A percentile compares a stretch with the other conserved stretches of the same genome.
Evolutionary conservation across 2,113 vertebrate genomes (phyloP).

Genomic region (Crocuta crocuta): DNA sequence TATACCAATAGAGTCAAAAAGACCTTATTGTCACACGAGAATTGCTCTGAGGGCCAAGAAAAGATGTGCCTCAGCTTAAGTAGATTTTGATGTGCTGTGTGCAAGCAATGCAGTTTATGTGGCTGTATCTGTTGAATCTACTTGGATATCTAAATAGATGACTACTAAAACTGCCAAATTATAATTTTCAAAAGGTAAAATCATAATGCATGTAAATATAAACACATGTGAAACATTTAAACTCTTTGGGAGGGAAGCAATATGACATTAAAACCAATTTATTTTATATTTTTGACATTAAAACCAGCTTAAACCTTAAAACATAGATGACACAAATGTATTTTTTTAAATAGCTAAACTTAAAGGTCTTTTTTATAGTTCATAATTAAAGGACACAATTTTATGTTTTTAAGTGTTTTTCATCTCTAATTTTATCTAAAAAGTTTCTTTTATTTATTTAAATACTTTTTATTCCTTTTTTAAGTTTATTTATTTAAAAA

Average conservation of each 20-base stretch:
- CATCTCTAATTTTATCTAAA: neutral
- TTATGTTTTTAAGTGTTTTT: neutral
- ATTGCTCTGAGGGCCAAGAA: neutral
- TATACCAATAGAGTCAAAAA: neutral
- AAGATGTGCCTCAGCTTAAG: neutral
- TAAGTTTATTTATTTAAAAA: too few relatives aligned
- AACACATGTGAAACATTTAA: neutral
- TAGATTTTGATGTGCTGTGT: neutral
- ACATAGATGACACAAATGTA: neutral
- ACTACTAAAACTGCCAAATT: neutral
- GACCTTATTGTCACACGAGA: neutral
- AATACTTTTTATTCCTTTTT: too few relatives aligned
- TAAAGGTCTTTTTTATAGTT: neutral
- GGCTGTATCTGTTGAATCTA: neutral
- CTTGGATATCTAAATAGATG: neutral
- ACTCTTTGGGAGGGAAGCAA: neutral
- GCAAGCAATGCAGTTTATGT: neutral
- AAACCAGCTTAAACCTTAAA: neutral
- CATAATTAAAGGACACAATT: neutral
- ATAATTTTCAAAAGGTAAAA: neutral
- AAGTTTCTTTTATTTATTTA: neutral
- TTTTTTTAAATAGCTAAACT: neutral
- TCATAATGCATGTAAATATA: neutral
- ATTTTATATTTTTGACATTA: neutral
- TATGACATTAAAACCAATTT: neutral